phyloP scores from a whole-genome alignment of 1,140 invertebrate species.

The Cherax quadricarinatus region DNA sequence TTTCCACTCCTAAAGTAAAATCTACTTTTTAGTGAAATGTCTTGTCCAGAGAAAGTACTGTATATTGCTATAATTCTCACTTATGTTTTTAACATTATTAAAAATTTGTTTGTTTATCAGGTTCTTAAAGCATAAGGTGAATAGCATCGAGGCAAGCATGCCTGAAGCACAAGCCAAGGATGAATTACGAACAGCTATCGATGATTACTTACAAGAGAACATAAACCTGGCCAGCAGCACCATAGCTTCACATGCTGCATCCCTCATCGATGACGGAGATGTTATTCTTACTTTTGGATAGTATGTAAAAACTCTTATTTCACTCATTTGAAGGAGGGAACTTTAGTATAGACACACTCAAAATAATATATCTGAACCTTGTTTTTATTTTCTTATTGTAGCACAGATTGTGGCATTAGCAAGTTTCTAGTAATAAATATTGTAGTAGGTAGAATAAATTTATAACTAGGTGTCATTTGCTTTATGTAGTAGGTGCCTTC shows the following conservation, averaged over 20 bases:
- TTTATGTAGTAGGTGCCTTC: no score
- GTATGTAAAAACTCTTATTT: conserved; percentile 33
- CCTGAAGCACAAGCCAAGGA: conserved; percentile 67
- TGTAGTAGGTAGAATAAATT: no score
- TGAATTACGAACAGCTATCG: conserved; percentile 48
- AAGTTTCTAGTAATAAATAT: no score
- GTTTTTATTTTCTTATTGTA: no score
- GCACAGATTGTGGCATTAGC: no score
- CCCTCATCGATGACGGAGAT: conserved; percentile 45
- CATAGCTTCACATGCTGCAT: conserved; percentile 45
- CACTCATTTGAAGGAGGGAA: not conserved
- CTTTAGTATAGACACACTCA: no score
- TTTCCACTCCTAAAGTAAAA: not conserved
- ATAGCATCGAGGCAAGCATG: conserved; percentile 46
- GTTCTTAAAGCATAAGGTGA: conserved; percentile 61
- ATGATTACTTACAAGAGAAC: conserved; percentile 48
- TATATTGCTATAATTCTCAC: not conserved
- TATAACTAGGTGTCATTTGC: no score
- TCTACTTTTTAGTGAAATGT: not conserved
- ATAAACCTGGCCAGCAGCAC: conserved; percentile 59
- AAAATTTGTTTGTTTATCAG: not conserved
- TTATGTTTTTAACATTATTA: not conserved
- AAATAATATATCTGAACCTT: no score
- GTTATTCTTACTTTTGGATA: conserved; percentile 65
- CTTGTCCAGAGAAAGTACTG: no score